Evolutionary conservation across 2,888 invertebrate species (phyloP), one percentile per base, ranked within the genome.

Genomic region (Drosophila anomalipes): DNA sequence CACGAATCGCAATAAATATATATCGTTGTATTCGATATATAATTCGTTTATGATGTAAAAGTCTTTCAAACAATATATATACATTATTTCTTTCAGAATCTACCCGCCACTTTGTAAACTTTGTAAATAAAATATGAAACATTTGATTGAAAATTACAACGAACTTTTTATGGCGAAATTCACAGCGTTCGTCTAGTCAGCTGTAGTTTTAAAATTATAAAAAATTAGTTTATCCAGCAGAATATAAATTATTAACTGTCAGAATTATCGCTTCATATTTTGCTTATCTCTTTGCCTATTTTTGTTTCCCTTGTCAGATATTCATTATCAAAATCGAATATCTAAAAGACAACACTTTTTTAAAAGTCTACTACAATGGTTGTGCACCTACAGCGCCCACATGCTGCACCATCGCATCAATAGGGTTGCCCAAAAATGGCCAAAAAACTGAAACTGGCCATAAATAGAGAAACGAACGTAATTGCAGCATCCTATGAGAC

Each of bases 401-500:
- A 68, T 54, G 32, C 33, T 12, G n/a, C 9, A 28, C 10, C 0
- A 35, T 14, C 47, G 28, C 49, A 51, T 35, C 44, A 4, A 16
- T 10, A 39, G 14, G 12, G 19, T 10, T 39, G 28, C 47, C 63
- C 64, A 63, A 71, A 58, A 57, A 32, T 47, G 63, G 63, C 28
- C 32, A 26, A 60, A 33, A 5, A 26, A 44, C 57, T 52, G 41
- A 51, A 22, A 32, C 22, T 32, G 10, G 10, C 57, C 58, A 63
- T 33, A 63, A 30, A 47, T 5, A 37, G 28, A 70, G 53, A 12
- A 28, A 22, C 39, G 28, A 26, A 39, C 28, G 5, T 58, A 58
- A 62, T 70, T 52, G 37, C 71, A 37, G 33, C 47, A 57, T 44
- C 28, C 30, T 62, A 53, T 33, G n/a, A 62, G 49, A 28, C 56